These are phyloP conservation scores for Naso thynnoides DNA, from an alignment of 2,797 vertebrate genomes.

Conservation along the genomic window DNA sequence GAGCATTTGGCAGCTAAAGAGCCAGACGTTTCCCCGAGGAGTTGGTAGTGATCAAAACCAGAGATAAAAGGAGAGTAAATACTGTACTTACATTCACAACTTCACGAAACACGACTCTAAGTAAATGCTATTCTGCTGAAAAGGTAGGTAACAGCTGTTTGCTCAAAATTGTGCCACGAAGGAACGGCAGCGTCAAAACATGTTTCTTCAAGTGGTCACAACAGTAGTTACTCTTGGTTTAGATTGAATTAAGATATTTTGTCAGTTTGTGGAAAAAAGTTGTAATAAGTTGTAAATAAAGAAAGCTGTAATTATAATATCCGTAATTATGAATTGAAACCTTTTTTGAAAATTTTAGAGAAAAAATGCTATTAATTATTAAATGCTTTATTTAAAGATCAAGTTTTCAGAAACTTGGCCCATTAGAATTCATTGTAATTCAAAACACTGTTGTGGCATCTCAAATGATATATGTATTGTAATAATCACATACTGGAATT, in stretches of 20 bases:
- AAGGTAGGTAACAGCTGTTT: too few relatives aligned
- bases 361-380: neutral
- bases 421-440: constrained; percentile 26
- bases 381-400: neutral
- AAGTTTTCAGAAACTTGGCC: constrained; percentile 1
- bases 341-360: neutral
- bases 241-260: too few relatives aligned
- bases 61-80: neutral
- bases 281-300: too few relatives aligned
- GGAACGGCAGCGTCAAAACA: too few relatives aligned
- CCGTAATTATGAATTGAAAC: neutral
- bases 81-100: neutral
- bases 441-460: constrained; percentile 10
- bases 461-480: neutral
- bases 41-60: neutral
- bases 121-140: too few relatives aligned
- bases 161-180: too few relatives aligned
- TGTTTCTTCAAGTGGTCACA: too few relatives aligned
- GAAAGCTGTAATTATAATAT: too few relatives aligned
- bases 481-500: constrained; percentile 7
- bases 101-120: too few relatives aligned
- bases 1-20: neutral
- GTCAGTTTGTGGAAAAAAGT: too few relatives aligned
- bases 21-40: neutral
- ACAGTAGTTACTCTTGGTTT: too few relatives aligned